Base-by-base conservation (phyloP, 2,888 invertebrate species). In the Pyralis farinalis region DNA sequence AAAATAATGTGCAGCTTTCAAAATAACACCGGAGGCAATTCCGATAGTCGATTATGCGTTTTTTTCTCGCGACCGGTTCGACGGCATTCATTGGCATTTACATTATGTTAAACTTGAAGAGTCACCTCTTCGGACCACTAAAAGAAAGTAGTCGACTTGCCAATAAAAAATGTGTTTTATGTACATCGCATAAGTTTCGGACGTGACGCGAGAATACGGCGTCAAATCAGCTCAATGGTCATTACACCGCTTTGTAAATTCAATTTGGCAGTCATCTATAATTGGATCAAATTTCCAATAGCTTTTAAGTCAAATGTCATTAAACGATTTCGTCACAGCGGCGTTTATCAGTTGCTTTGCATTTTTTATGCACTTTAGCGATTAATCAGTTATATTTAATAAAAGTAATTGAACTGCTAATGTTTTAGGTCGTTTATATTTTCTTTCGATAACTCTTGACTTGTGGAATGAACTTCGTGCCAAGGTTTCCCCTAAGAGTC, bases 21-120 rank as follows among this genome's bases (percentile, higher is more conserved):
- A 72, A 73, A 69, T 61, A 58, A 62, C 64, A 62, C 61, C 60
- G 63, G 60, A 56, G 63, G 63, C 69, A 42, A 40, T 28, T 39
- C 43, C 38, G 33, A 47, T 66, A 61, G 58, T 58, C 51, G 58
- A 65, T 73, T 38, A 32, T 12, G 16, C 62, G 67, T 73, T 72
- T 66, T n/a, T 57, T 62, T 58, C 68, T 68, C 61, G 56, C 37
- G 68, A 85, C 86, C 82, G 84, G 86, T 84, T 42, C 36, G 56
- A 55, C 74, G 54, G 58, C 84, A 77, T 76, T 73, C 75, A 70
- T 61, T 80, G 83, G 82, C 80, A 85, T 85, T 85, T 75, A 77
- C 75, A 76, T 78, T 80, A 78, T 74, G 71, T 67, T 76, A 76
- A 71, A 77, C 76, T 76, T 69, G 71, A 71, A 67, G 66, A 67